Conservation (phyloP, 2,888 invertebrate species). For the Synergus umbraculus region DNA sequence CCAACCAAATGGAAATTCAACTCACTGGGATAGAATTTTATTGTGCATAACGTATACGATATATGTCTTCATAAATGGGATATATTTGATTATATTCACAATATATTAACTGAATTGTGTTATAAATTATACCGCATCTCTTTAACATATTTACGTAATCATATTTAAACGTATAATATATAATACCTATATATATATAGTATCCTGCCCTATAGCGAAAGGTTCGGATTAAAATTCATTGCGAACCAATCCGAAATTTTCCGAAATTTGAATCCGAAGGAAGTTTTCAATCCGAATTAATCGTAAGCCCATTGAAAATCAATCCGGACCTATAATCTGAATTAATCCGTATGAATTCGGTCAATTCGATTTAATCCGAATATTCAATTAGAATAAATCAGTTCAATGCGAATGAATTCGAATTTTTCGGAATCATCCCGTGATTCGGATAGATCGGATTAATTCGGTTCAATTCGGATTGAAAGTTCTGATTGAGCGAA, state of each 20-base stretch:
- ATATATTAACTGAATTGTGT: constrained; percentile 7
- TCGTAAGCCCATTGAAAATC: no score
- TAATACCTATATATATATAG: neutral
- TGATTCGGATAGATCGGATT: neutral
- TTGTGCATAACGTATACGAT: neutral
- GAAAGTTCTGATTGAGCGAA: no score
- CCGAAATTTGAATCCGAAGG: no score
- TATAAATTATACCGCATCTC: neutral
- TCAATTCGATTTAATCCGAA: no score
- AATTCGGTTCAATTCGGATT: no score
- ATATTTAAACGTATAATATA: neutral
- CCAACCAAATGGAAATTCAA: neutral
- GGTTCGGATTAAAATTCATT: no score
- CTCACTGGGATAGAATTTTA: neutral
- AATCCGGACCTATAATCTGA: no score
- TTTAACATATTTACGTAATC: constrained; percentile 4
- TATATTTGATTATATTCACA: constrained; percentile 5
- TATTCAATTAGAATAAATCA: neutral
- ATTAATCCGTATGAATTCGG: neutral
- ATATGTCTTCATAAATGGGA: neutral
- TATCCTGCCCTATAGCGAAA: no score
- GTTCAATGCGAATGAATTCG: no score
- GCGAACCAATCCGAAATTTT: no score
- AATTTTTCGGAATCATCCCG: neutral
- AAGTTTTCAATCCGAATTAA: no score